Base-by-base conservation (phyloP, 2,888 invertebrate species). In the Drosophila bunnanda region DNA sequence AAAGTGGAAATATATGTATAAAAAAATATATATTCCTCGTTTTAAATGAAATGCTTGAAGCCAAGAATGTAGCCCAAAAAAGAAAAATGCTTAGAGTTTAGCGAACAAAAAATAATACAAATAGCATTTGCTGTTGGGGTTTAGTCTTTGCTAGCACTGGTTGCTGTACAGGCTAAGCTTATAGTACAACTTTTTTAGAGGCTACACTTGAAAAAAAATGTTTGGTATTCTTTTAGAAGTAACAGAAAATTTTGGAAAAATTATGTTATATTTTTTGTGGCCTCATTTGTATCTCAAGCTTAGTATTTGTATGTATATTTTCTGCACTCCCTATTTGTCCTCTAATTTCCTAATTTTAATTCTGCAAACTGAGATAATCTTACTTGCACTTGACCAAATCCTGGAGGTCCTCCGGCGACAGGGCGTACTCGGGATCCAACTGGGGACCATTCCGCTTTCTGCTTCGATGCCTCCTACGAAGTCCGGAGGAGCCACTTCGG, bases 371-470 rank as follows among this genome's bases (percentile, higher is more conserved):
- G 0, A 17, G 12, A 2, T 10, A 13, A 1, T 34, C 91, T 82
- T 82, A 92, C 92, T 88, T 92, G 92, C 92, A 92, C 66, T 92
- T 90, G 30, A 92, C 89, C 56, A 92, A 70, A 80, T 91, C 91
- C 62, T 89, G 80, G 22, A 88, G 89, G 32, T 91, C 91, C 36
- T 89, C 78, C 12, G 88, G 78, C 3, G 90, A 76, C 4, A 88
- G 78, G 0, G 91, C 82, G 44, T 91, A 89, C 52, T 91, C 89
- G 1, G 90, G 76, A 61, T 83, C 80, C 32, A 88, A 22, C 6
- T 69, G 55, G 0, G 57, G 50, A 6, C 54, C 10, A 22, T 28
- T 56, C 2, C 60, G 41, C 17, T 52, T 74, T 56, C 56, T 75
- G 22, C 39, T 69, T 44, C 73, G 71, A 12, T 56, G 68, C 56